Base-by-base conservation (phyloP, 2,888 invertebrate species). In the Allygus modestus region DNA sequence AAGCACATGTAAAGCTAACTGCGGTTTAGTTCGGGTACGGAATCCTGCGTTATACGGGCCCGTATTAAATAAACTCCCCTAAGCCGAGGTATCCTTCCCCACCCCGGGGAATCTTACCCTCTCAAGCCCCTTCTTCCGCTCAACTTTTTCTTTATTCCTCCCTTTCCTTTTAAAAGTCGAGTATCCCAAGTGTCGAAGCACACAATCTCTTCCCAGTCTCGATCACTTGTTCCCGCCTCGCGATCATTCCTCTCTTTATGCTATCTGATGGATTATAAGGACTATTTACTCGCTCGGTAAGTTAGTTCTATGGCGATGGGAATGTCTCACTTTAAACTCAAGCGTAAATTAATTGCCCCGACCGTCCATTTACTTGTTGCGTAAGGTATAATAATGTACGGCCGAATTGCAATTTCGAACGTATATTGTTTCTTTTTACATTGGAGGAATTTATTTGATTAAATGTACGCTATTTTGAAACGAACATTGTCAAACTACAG, bases 61-160 rank as follows among this genome's bases (percentile, higher is more conserved):
- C 77, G 43, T 46, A 77, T 43, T 46, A 77, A 77, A 41, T 77
- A 43, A 77, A 77, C 77, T 77, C 77, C 77, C 77, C 77, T 20
- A 79, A 77, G 79, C 37, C 73, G 12, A 43, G 46, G 41, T 37
- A 77, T 77, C 77, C 28, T 46, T 58, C 58, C 51, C 37, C 79
- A 33, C 79, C 79, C 79, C 79, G 9, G 79, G 79, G 79, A 79
- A 26, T 77, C 23, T 28, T 58, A 26, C 79, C 58, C 58, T 79
- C 79, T 28, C 75, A 33, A 79, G 51, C 79, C 58, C 79, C 79
- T 79, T 79, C 77, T 79, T 79, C 79, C 79, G 79, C 79, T 79
- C 79, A 79, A 79, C 79, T 79, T 79, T 73, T 79, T 79, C 79
- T 79, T 79, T 79, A 79, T 79, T 58, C 79, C 79, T 51, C 79